Evolutionary conservation across 2,113 vertebrate genomes (phyloP).

Genomic region (Gopherus evgoodei): DNA sequence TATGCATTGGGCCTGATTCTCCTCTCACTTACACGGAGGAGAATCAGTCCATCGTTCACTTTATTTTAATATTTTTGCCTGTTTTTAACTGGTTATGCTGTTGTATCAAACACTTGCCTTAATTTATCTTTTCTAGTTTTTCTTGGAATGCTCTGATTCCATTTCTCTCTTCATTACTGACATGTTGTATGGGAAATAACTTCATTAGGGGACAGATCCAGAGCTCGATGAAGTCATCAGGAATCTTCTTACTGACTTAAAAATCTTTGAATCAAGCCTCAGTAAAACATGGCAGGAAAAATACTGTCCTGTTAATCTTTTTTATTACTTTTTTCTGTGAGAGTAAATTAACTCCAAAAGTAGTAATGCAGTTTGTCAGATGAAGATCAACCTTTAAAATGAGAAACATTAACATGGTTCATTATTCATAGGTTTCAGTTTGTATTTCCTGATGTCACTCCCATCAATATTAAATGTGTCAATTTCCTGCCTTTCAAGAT

Average conservation of each 20-base stretch:
- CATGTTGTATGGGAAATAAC: not conserved
- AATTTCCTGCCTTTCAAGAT: conserved; percentile 71
- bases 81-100: not conserved
- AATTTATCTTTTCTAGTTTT: accelerated
- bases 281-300: not conserved
- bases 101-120: not conserved
- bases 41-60: not conserved
- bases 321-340: not conserved
- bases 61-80: not conserved
- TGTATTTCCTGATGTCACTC: conserved; percentile 41
- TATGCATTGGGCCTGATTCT: not conserved
- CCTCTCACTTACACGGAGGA: not conserved
- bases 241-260: not conserved
- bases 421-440: conserved; percentile 59
- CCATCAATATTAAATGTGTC: conserved; percentile 62
- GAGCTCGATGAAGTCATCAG: not conserved
- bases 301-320: not conserved
- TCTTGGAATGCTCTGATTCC: not conserved
- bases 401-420: conserved; percentile 44
- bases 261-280: not conserved
- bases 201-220: not conserved
- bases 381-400: conserved; percentile 35
- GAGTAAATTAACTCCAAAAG: not conserved
- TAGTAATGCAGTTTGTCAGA: conserved; percentile 46
- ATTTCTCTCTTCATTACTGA: not conserved